A percentile compares a stretch with the other conserved stretches of the same genome.
These are phyloP conservation scores for Calameuta filiformis DNA, from an alignment of 2,888 invertebrate genomes.

Conservation along the genomic window DNA sequence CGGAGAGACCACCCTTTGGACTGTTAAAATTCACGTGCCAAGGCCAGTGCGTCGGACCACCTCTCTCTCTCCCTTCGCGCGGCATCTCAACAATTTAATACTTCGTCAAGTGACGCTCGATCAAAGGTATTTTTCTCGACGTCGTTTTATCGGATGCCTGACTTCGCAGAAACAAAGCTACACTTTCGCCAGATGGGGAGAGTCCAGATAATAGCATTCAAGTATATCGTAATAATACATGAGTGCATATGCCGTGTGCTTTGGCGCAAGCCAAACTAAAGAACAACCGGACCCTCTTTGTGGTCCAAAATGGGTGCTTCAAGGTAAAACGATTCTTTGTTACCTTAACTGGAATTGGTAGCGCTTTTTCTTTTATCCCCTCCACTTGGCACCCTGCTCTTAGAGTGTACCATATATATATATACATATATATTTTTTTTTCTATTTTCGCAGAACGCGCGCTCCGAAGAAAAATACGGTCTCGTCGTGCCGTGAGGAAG, in stretches of 20 bases:
- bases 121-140: background rate
- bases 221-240: background rate
- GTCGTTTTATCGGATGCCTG: background rate
- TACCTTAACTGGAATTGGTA: background rate
- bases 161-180: conserved; percentile 35
- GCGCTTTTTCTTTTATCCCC: background rate
- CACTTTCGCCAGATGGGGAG: conserved; percentile 21
- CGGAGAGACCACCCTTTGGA: background rate
- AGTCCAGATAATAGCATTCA: background rate
- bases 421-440: background rate
- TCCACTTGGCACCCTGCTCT: background rate
- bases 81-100: background rate
- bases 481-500: background rate
- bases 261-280: background rate
- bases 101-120: background rate
- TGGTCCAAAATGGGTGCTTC: background rate
- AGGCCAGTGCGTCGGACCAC: background rate
- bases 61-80: background rate
- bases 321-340: background rate
- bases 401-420: background rate
- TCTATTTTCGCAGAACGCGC: conserved; percentile 2
- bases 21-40: background rate
- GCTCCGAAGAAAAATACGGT: background rate
- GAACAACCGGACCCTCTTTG: background rate
- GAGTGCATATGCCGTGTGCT: background rate